A percentile compares a stretch with the other conserved stretches of the same genome.
Conservation (phyloP, 2,797 vertebrate species). For the Arctocebus calabarensis region DNA sequence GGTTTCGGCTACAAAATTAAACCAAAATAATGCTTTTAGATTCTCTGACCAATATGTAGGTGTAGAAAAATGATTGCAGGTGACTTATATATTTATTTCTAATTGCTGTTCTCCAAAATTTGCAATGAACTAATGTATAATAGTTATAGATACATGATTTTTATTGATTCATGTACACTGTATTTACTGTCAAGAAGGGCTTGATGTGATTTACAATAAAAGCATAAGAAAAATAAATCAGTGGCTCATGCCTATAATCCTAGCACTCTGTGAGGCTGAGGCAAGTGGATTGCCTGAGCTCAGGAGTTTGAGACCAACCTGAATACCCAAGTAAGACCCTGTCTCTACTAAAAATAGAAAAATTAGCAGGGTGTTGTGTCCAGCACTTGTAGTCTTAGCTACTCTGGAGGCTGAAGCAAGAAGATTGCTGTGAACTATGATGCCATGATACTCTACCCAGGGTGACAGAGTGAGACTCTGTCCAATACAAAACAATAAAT, state of each 20-base stretch:
- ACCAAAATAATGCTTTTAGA: slow-evolving; percentile 27
- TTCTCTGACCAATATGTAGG: not conserved
- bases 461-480: no score
- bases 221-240: not conserved
- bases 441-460: no score
- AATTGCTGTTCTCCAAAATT: slow-evolving; percentile 23
- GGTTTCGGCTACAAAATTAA: not conserved
- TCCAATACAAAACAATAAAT: not conserved
- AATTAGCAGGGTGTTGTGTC: no score
- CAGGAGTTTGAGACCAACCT: no score
- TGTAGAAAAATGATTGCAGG: slow-evolving; percentile 5
- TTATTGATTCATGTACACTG: not conserved
- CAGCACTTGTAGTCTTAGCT: no score
- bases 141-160: slow-evolving; percentile 9
- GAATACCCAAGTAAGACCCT: no score
- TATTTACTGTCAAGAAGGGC: not conserved
- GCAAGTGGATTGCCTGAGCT: no score
- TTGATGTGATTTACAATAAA: slow-evolving; percentile 27
- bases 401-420: no score
- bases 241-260: no score
- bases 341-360: no score
- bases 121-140: not conserved
- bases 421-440: no score
- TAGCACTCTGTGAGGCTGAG: no score
- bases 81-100: not conserved